These are phyloP conservation scores for Melangyna quadrimaculata DNA, from an alignment of 2,888 invertebrate genomes.

Conservation along the genomic window DNA sequence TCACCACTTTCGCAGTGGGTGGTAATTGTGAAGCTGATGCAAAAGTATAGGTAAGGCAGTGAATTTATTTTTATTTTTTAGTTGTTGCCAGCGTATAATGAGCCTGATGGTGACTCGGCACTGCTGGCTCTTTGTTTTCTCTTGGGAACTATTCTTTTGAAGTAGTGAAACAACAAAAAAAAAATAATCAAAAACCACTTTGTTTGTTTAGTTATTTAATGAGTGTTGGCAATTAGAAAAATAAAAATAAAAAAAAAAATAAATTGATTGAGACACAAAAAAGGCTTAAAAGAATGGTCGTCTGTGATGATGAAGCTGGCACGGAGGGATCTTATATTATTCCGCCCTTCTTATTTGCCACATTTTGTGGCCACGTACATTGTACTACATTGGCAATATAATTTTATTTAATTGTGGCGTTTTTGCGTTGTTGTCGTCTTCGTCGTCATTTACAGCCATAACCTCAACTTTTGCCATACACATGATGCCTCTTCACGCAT, in stretches of 20 bases:
- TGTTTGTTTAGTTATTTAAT: constrained; percentile 23
- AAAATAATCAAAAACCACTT: constrained; percentile 13
- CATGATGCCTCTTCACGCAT: constrained; percentile 6
- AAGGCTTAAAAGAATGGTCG: neutral
- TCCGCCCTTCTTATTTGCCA: neutral
- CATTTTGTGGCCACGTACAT: constrained; percentile 12
- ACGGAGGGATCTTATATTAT: neutral
- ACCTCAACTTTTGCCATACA: neutral
- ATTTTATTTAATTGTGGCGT: constrained; percentile 51
- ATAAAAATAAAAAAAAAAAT: constrained; percentile 49
- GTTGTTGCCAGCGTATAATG: neutral
- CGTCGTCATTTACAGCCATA: neutral
- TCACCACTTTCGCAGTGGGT: constrained; percentile 22
- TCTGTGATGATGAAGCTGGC: neutral
- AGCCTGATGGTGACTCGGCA: neutral
- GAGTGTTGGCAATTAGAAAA: constrained; percentile 36
- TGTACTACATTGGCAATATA: constrained; percentile 47
- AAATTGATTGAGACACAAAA: constrained; percentile 40
- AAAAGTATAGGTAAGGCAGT: neutral
- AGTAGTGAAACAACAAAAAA: constrained; percentile 23
- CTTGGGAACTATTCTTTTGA: constrained; percentile 3
- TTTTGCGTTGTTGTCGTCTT: constrained; percentile 24
- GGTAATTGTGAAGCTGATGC: neutral
- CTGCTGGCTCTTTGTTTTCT: neutral
- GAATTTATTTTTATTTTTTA: neutral